Evolutionary conservation across 2,888 invertebrate genomes (phyloP), one percentile per base, ranked within the genome.

Genomic region (Pandemis cinnamomeana): DNA sequence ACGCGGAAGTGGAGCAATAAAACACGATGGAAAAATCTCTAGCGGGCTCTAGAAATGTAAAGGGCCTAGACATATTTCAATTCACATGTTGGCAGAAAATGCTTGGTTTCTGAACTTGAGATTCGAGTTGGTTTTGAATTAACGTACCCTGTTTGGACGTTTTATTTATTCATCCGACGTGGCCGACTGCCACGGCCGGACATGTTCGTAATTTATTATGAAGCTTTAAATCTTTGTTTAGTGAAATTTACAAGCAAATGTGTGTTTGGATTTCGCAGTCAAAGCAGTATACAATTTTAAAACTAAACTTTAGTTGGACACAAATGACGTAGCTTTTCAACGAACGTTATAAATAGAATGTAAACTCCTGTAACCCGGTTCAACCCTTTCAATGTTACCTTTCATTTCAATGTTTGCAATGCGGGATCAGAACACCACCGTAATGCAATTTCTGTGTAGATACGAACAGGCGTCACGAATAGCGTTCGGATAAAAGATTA

Each of bases 181-280:
- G 69, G 58, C 64, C 64, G 69, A 42, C 69, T 67, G 71, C 71
- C 42, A 67, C 53, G 67, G 71, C 68, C 64, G 72, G 69, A 73
- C 72, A 68, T 69, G 72, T 69, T 51, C 44, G 58, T 73, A 73
- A 73, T 73, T 73, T 64, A 73, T 73, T 63, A 73, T 60, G 58
- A 69, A 60, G 68, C 72, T 64, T 69, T 68, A 64, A 58, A 69
- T 71, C 48, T 42, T n/a, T 53, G 27, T 58, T 66, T 41, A 11
- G 42, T 60, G 11, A 53, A n/a, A 67, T 44, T 53, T 62, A 51
- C 48, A 41, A 42, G 11, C 53, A 44, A 67, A 67, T 20, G 61
- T 27, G 36, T 71, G 41, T 48, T 71, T 63, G 55, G 36, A 13
- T 53, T 53, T 15, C 53, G 7, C 4, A 53, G 6, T n/a, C 53